These are phyloP conservation scores for Cherax destructor DNA, from an alignment of 1,140 invertebrate species.

Conservation along the genomic window DNA sequence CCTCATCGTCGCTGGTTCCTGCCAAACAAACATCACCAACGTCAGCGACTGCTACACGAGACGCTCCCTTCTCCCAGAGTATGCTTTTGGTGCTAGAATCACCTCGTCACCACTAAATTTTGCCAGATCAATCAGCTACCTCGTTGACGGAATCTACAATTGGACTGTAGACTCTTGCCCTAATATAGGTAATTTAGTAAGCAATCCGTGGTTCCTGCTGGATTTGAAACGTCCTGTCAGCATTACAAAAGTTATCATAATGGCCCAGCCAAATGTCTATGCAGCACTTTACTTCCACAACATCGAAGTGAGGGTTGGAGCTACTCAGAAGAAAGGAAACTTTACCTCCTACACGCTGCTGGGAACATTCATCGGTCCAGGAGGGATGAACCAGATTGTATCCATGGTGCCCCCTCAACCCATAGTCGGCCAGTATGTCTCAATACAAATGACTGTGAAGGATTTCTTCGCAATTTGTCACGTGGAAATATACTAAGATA, in stretches of 20 bases:
- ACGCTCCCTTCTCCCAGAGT: background rate
- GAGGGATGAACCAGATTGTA: too few relatives aligned
- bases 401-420: too few relatives aligned
- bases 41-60: background rate
- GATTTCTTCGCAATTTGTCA: background rate
- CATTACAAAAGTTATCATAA: too few relatives aligned
- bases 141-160: background rate
- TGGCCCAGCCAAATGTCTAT: too few relatives aligned
- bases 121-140: background rate
- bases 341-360: too few relatives aligned
- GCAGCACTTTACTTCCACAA: too few relatives aligned
- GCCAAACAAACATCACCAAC: background rate
- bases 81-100: background rate
- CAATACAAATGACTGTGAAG: too few relatives aligned
- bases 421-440: too few relatives aligned
- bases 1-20: background rate
- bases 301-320: too few relatives aligned
- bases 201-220: slow-evolving; percentile 3
- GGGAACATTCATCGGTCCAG: too few relatives aligned
- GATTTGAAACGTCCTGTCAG: background rate
- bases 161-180: background rate
- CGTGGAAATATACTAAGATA: too few relatives aligned
- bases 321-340: too few relatives aligned
- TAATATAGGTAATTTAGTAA: background rate
- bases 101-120: background rate